A percentile compares a stretch with the other conserved stretches of the same genome.
Conservation (phyloP, 2,888 invertebrate species). For the Patella pellucida region DNA sequence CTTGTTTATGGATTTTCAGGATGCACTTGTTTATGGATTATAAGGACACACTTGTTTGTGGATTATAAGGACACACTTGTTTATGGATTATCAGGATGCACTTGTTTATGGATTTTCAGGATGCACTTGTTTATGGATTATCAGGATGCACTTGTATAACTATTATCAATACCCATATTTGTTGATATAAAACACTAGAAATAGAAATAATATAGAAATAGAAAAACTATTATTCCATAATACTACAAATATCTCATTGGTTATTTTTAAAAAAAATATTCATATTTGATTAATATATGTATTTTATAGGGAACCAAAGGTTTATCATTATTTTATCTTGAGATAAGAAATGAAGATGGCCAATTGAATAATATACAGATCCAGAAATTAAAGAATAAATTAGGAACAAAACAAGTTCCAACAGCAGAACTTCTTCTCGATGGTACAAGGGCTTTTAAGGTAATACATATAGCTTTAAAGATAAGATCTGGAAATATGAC, state of each 20-base stretch:
- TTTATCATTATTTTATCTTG: constrained; percentile 74
- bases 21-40: too few relatives aligned
- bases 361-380: constrained; percentile 74
- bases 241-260: neutral
- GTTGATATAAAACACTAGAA: neutral
- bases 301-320: constrained; percentile 71
- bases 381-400: constrained; percentile 74
- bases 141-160: neutral
- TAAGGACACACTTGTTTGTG: too few relatives aligned
- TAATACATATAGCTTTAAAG: constrained; percentile 33
- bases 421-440: constrained; percentile 76
- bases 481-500: too few relatives aligned
- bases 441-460: constrained; percentile 71
- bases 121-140: too few relatives aligned
- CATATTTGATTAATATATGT: neutral
- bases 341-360: constrained; percentile 68
- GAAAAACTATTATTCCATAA: neutral
- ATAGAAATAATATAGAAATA: neutral
- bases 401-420: constrained; percentile 75
- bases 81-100: too few relatives aligned
- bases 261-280: neutral
- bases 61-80: too few relatives aligned
- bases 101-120: too few relatives aligned
- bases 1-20: too few relatives aligned
- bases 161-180: neutral